Evolutionary conservation across 2,113 vertebrate species (phyloP).

Genomic region (Nibea coibor): DNA sequence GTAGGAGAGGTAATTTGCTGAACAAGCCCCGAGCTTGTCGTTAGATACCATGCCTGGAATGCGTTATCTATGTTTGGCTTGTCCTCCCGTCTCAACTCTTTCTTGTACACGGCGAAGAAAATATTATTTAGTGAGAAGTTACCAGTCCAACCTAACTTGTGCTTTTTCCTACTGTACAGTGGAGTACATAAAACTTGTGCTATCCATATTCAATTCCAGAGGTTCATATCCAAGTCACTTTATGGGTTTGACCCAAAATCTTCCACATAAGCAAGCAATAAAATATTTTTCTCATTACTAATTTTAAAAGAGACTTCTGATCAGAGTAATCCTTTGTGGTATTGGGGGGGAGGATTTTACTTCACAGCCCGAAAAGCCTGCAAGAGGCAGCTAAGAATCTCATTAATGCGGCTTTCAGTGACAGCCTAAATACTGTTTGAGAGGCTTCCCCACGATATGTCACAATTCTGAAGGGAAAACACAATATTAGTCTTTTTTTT

Average conservation of each 20-base stretch:
- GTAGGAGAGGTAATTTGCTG: slow-evolving; percentile 65
- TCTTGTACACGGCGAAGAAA: neutral
- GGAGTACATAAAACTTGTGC: neutral
- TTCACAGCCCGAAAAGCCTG: slow-evolving; percentile 33
- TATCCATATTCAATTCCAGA: neutral
- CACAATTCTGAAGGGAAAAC: slow-evolving; percentile 15
- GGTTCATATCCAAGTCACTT: slow-evolving; percentile 7
- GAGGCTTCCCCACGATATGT: slow-evolving; percentile 31
- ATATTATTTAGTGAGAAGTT: neutral
- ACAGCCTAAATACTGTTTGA: slow-evolving; percentile 26
- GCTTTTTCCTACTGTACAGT: neutral
- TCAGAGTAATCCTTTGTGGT: slow-evolving; percentile 44
- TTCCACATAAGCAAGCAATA: slow-evolving; percentile 4
- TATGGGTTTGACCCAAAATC: neutral
- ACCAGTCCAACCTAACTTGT: neutral
- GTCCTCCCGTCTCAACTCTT: slow-evolving; percentile 19
- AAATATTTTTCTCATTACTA: slow-evolving; percentile 17
- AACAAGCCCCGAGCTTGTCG: slow-evolving; percentile 51
- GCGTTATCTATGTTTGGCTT: slow-evolving; percentile 18
- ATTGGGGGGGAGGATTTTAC: slow-evolving; percentile 23
- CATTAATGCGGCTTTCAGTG: slow-evolving; percentile 38
- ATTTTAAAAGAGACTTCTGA: slow-evolving; percentile 45
- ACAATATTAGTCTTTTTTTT: slow-evolving; percentile 5
- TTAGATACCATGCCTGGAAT: slow-evolving; percentile 17
- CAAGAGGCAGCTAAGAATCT: slow-evolving; percentile 30